These are phyloP conservation scores for Phalera bucephala DNA, from an alignment of 2,888 invertebrate species.

Conservation along the genomic window DNA sequence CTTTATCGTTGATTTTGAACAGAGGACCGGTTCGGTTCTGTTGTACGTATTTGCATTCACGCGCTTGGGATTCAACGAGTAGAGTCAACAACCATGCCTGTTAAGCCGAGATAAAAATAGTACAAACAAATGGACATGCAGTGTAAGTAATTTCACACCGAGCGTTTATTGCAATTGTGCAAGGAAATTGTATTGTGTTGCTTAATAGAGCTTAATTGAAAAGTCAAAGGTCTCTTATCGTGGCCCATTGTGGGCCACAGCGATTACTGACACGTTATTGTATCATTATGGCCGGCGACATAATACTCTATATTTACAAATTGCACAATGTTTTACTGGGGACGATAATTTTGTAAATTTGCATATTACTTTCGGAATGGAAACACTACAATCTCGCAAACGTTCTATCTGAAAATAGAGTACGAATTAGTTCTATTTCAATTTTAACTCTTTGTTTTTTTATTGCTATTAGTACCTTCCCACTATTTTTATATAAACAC, in stretches of 20 bases:
- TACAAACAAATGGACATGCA: conserved; percentile 32
- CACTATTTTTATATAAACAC: no score
- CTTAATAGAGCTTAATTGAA: conserved; percentile 57
- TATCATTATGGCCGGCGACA: conserved; percentile 19
- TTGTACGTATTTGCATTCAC: conserved; percentile 53
- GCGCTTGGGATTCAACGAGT: conserved; percentile 40
- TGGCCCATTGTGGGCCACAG: conserved; percentile 33
- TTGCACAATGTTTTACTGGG: conserved; percentile 20
- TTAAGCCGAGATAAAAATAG: conserved; percentile 42
- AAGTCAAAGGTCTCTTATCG: conserved; percentile 55
- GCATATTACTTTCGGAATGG: no score
- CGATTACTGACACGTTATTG: conserved; percentile 41
- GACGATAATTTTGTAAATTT: conserved; percentile 10
- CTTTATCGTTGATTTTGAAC: conserved; percentile 36
- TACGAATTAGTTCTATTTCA: no score
- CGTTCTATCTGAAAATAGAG: no score
- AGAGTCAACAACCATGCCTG: conserved; percentile 30
- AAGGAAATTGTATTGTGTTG: conserved; percentile 44
- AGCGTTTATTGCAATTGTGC: conserved; percentile 36
- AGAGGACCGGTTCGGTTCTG: conserved; percentile 53
- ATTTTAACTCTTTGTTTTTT: no score
- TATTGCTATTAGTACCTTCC: no score
- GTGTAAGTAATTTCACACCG: conserved; percentile 32
- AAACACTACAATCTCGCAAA: no score
- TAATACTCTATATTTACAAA: conserved; percentile 28